A percentile compares a stretch with the other conserved stretches of the same genome.
These are phyloP conservation scores for Oreochromis niloticus DNA, from an alignment of 2,113 vertebrate genomes.

Conservation along the genomic window DNA sequence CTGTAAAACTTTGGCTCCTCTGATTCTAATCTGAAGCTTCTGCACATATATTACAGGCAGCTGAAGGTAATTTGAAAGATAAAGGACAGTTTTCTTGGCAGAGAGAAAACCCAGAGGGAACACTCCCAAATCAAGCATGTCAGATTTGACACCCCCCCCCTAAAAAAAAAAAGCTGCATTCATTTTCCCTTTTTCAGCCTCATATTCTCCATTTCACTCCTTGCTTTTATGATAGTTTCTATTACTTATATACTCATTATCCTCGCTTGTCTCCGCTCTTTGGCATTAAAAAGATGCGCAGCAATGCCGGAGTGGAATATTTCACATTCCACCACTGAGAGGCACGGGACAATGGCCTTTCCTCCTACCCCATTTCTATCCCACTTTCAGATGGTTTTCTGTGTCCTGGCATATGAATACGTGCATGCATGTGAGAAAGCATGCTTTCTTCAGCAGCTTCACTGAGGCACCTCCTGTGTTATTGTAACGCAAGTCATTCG, in stretches of 20 bases:
- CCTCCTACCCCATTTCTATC: neutral
- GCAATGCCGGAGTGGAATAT: conserved; percentile 24
- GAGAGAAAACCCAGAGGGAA: conserved; percentile 21
- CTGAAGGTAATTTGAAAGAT: neutral
- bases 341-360: neutral
- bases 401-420: neutral
- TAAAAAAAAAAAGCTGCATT: neutral
- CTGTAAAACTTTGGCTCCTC: neutral
- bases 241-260: conserved; percentile 24
- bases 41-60: neutral
- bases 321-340: conserved; percentile 40
- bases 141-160: neutral
- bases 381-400: neutral
- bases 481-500: conserved; percentile 33
- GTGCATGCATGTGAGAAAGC: neutral
- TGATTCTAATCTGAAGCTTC: neutral
- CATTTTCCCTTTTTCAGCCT: neutral
- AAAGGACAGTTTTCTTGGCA: neutral
- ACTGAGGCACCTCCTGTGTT: conserved; percentile 17
- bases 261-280: neutral
- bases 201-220: conserved; percentile 2
- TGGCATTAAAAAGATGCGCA: conserved; percentile 15
- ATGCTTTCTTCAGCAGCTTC: neutral
- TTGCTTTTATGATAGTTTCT: conserved; percentile 12
- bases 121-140: neutral